Evolutionary conservation across 2,113 vertebrate genomes (phyloP).

Genomic region (Odocoileus hemionus): DNA sequence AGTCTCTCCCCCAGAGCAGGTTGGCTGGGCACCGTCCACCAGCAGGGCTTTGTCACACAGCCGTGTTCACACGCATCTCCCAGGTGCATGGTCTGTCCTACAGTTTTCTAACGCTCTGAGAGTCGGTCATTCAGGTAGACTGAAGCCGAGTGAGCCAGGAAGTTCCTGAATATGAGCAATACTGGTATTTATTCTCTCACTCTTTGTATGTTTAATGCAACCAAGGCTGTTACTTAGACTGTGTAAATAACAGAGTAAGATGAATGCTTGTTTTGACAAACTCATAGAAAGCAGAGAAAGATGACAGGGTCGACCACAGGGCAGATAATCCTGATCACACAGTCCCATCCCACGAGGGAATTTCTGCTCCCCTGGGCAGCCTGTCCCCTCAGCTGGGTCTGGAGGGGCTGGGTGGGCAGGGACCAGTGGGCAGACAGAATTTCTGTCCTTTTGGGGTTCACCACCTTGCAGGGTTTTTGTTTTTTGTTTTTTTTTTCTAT

Average conservation of each 20-base stretch:
- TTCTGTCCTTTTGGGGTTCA: neutral
- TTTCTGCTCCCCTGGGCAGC: too few species aligned
- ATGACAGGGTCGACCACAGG: rapidly evolving
- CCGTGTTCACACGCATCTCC: rapidly evolving
- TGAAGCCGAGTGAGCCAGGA: neutral
- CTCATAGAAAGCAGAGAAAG: neutral
- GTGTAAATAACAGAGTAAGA: neutral
- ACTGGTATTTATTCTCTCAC: neutral
- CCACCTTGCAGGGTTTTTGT: neutral
- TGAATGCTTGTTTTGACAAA: neutral
- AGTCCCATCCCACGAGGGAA: neutral
- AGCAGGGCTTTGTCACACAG: neutral
- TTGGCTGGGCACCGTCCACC: neutral
- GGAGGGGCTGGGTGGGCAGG: neutral
- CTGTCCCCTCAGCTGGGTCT: neutral
- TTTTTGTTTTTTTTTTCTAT: neutral
- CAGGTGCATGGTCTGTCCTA: rapidly evolving
- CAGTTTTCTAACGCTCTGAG: neutral
- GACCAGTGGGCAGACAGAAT: neutral
- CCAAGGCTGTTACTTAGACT: neutral
- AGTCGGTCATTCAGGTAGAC: neutral
- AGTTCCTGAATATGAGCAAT: neutral
- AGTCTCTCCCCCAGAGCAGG: neutral
- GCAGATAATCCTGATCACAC: rapidly evolving
- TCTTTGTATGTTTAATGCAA: rapidly evolving